Conservation (phyloP, 2,888 invertebrate genomes). For the Dioctria rufipes region DNA sequence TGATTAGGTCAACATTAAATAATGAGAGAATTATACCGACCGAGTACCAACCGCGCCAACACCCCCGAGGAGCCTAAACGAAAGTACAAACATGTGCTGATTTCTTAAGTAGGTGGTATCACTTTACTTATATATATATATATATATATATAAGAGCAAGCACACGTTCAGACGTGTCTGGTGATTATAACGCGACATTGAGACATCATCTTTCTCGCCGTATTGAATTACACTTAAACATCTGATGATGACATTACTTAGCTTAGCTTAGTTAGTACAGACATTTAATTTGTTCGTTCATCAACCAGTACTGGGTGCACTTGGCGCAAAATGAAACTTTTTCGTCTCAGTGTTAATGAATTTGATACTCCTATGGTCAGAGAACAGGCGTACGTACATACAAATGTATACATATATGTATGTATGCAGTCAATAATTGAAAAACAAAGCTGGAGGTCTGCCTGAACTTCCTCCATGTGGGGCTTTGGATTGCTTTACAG, state of each 20-base stretch:
- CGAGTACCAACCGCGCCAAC: neutral
- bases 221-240: slow-evolving; percentile 45
- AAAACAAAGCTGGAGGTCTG: too few relatives aligned
- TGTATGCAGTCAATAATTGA: too few relatives aligned
- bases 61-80: slow-evolving; percentile 6
- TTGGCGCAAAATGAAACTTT: neutral
- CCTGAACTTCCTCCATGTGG: too few relatives aligned
- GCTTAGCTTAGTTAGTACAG: neutral
- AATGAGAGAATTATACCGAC: slow-evolving; percentile 20
- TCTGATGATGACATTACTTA: slow-evolving; percentile 43
- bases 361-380: slow-evolving; percentile 24
- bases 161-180: slow-evolving; percentile 41
- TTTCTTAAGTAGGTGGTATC: slow-evolving; percentile 46
- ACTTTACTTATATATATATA: slow-evolving; percentile 18
- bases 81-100: slow-evolving; percentile 46
- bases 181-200: slow-evolving; percentile 38
- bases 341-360: slow-evolving; percentile 27
- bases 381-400: neutral
- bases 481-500: too few relatives aligned
- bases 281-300: neutral
- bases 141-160: too few relatives aligned
- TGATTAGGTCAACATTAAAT: slow-evolving; percentile 49
- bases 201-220: slow-evolving; percentile 41
- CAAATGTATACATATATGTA: too few relatives aligned
- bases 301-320: neutral